Base-by-base conservation (phyloP, 2,888 invertebrate genomes). In the Caenorhabditis sp. region DNA sequence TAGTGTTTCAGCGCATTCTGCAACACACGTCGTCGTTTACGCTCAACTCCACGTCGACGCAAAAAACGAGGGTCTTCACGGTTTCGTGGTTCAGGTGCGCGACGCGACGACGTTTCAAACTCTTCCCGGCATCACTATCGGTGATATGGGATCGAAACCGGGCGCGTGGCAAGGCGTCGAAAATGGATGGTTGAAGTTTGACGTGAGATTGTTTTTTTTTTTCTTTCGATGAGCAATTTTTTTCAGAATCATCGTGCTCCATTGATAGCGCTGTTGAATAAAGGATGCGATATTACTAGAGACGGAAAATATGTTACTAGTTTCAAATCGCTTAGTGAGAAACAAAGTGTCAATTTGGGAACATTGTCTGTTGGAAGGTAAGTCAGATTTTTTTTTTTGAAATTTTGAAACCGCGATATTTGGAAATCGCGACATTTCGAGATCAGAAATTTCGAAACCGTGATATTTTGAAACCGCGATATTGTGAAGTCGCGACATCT, bases 81-180 rank as follows among this genome's bases (percentile, higher is more conserved):
- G 92, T 0, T 97, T 97, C 87, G 89, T 95, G n/a, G 93, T 94
- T 17, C 94, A 93, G 0, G 91, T 97, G 71, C 90, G 79, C 17
- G 71, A 75, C 43, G 64, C 62, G 0, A 24, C 19, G n/a, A 77
- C 75, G 14, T 77, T 70, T 59, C 54, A 74, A 19, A 55, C 80
- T 10, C 70, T 80, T 85, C 92, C 93, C 0, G 95, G 95, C 0
- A 91, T 97, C 0, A 91, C 91, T 0, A 93, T 95, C 0, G 95
- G 95, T 0, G 96, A 97, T 88, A 91, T 97, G 90, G 97, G 97
- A 0, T 93, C 93, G 88, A 97, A 97, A 89, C 90, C 94, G 53
- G 95, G 94, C 0, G 77, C 66, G 19, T 90, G 95, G 10, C 94
- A 96, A 88, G 95, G 95, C 1, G 89, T 96, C 51, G 97, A 97